Percentiles rank a stretch among this genome's conserved stretches.
phyloP scores from a whole-genome alignment of 2,888 invertebrate genomes.

The Euproctis similis region DNA sequence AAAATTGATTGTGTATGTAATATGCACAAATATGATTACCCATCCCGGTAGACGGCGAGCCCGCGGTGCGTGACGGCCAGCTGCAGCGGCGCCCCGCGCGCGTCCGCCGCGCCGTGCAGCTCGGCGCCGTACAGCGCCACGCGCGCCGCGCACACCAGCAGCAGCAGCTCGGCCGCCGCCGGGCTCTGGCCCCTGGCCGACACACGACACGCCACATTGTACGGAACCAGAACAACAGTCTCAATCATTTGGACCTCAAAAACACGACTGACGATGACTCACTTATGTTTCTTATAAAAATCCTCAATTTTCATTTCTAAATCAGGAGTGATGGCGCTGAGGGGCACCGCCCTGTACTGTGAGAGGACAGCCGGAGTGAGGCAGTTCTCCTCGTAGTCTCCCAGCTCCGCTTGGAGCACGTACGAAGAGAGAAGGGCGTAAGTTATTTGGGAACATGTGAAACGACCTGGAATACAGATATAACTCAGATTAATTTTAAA shows the following conservation, averaged over 20 bases:
- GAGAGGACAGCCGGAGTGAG: conserved; percentile 83
- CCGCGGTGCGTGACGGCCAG: conserved; percentile 97
- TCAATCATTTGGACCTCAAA: no score
- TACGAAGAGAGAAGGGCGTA: conserved; percentile 94
- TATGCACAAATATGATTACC: no score
- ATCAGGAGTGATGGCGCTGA: conserved; percentile 84
- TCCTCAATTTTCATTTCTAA: conserved; percentile 94
- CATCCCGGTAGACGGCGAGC: conserved; percentile 92
- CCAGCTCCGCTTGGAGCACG: conserved; percentile 93
- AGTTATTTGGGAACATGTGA: conserved; percentile 97
- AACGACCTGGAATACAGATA: conserved; percentile 76
- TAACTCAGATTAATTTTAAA: not conserved
- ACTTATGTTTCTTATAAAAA: conserved; percentile 94
- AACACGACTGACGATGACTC: no score
- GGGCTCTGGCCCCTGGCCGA: conserved; percentile 98
- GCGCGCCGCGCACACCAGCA: conserved; percentile 97
- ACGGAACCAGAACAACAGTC: no score
- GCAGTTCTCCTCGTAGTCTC: conserved; percentile 87
- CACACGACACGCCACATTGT: no score
- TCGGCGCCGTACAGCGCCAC: conserved; percentile 99
- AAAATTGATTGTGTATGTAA: no score
- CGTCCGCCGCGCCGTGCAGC: conserved; percentile 94
- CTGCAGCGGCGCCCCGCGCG: conserved; percentile 92
- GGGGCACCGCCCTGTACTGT: conserved; percentile 91
- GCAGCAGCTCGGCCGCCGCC: conserved; percentile 96